These are phyloP conservation scores for Ciconia boyciana DNA, from an alignment of 2,113 vertebrate genomes.

Conservation along the genomic window DNA sequence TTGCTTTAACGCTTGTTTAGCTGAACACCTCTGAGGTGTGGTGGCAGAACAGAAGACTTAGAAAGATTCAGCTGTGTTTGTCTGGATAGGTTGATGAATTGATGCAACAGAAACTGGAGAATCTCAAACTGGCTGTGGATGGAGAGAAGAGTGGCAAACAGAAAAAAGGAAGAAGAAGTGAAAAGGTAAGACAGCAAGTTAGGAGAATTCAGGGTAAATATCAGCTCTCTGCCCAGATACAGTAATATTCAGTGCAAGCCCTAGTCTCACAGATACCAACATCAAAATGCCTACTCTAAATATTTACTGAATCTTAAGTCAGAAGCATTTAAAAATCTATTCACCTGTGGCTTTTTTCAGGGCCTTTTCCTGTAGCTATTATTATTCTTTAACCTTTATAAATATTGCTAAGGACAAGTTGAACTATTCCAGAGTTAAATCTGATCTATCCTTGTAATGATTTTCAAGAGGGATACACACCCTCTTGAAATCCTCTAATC, in stretches of 20 bases:
- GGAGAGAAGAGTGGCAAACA: conserved; percentile 57
- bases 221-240: not conserved
- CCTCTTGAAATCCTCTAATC: not conserved
- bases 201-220: no score
- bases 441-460: not conserved
- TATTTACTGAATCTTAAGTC: not conserved
- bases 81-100: conserved; percentile 79
- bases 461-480: not conserved
- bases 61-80: not conserved
- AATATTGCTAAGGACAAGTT: not conserved
- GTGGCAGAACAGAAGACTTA: not conserved
- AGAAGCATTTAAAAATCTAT: not conserved
- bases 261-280: not conserved
- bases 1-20: not conserved
- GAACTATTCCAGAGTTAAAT: not conserved
- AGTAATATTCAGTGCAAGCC: not conserved
- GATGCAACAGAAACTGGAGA: conserved; percentile 81
- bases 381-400: not conserved
- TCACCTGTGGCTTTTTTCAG: not conserved
- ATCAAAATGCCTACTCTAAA: not conserved
- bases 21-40: not conserved
- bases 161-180: conserved; percentile 54
- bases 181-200: not conserved
- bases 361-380: not conserved
- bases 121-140: conserved; percentile 77